Evolutionary conservation across 2,113 vertebrate genomes (phyloP), one percentile per base, ranked within the genome.

Genomic region (Entelurus aequoreus): DNA sequence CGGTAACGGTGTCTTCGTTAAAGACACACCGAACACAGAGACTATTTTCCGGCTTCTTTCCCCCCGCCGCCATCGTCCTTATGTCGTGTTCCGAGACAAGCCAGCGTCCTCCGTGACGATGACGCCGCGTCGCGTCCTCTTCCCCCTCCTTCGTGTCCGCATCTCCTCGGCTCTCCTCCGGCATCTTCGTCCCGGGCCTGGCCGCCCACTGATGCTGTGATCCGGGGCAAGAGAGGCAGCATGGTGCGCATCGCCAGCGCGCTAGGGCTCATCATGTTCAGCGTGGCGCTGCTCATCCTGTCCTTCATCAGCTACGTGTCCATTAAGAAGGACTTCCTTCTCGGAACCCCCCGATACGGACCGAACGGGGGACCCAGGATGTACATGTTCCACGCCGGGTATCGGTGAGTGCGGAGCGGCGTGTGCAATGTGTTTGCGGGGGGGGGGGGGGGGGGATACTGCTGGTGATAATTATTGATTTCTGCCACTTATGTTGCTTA

Each of bases 281-380:
- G 94, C 86, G 91, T 97, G 57, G 95, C 94, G 59, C 87, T 98
- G 81, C 92, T 98, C 86, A 94, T 97, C 84, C 83, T 98, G 65
- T 98, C 95, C 38, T 91, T 98, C 84, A 96, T 98, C 92, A 97
- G 95, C 92, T 98, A 97, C 86, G 94, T 97, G 70, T 97, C 95
- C 68, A 93, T 97, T 78, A 96, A 94, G 89, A 98, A 95, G 89
- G 94, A 96, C 83, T 94, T 94, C 81, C 92, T 95, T 87, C 93
- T 95, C 89, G 91, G 92, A 64, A 87, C 91, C 79, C 91, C 93
- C 60, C 92, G 92, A 72, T 95, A 94, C 73, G 90, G 84, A 60
- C 19, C 91, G 63, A 91, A 87, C 60, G 94, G 92, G 38, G 93
- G 91, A 50, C 90, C 94, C 65, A 88, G 94, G 84, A 94, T 95